Evolutionary conservation across 2,797 vertebrate genomes (phyloP).

Genomic region (Pseudochirops corinnae): DNA sequence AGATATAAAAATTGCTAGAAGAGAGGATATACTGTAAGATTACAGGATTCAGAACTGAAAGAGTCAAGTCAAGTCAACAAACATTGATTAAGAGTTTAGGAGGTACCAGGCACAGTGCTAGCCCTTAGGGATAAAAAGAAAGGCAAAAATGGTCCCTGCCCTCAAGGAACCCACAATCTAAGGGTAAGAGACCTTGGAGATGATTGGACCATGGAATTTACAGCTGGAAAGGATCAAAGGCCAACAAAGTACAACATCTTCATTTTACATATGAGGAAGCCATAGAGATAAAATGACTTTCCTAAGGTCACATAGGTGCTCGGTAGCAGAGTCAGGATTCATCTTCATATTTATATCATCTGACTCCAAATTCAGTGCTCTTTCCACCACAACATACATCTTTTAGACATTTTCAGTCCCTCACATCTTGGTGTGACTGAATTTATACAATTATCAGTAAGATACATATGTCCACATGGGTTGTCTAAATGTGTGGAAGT

Average conservation of each 20-base stretch:
- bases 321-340: not conserved
- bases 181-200: not conserved
- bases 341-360: not conserved
- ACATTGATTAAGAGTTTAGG: not conserved
- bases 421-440: not conserved
- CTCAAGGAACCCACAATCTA: not conserved
- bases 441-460: not conserved
- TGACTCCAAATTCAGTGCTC: not conserved
- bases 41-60: not conserved
- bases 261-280: not conserved
- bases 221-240: not conserved
- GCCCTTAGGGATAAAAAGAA: not conserved
- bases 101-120: not conserved
- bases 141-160: not conserved
- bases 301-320: not conserved
- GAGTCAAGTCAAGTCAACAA: not conserved
- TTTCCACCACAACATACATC: not conserved
- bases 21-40: not conserved
- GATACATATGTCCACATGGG: not conserved
- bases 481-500: not conserved
- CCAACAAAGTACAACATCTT: conserved; percentile 1
- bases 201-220: not conserved
- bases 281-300: not conserved
- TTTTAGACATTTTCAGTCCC: not conserved
- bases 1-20: not conserved